A percentile compares a stretch with the other conserved stretches of the same genome.
These are phyloP conservation scores for Microcebus griseorufus DNA, from an alignment of 2,113 vertebrate genomes.

Conservation along the genomic window DNA sequence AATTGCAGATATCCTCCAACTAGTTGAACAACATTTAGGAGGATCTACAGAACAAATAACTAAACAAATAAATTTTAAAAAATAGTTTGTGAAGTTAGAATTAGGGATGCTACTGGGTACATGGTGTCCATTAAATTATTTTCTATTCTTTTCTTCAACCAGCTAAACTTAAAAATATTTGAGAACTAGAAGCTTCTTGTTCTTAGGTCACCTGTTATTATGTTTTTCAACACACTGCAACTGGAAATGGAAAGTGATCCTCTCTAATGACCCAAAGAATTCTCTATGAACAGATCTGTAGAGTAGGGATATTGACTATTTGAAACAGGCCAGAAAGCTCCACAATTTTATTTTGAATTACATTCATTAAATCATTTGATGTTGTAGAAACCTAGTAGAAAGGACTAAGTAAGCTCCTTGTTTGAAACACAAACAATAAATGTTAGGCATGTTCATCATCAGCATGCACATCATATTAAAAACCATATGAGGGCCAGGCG, in stretches of 20 bases:
- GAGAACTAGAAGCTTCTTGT: background rate
- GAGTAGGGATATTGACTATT: background rate
- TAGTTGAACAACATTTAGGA: background rate
- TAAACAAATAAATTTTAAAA: background rate
- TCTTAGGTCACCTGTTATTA: background rate
- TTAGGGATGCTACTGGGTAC: background rate
- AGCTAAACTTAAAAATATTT: background rate
- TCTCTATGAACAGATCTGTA: background rate
- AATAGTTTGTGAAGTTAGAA: background rate
- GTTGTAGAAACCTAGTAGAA: background rate
- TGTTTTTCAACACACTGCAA: background rate
- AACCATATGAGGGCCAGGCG: background rate
- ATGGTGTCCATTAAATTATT: background rate
- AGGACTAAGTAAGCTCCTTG: background rate
- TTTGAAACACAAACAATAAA: background rate
- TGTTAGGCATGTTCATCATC: background rate
- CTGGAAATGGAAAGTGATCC: background rate
- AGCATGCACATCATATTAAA: background rate
- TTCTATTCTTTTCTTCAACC: background rate
- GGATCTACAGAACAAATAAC: background rate
- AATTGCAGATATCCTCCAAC: background rate
- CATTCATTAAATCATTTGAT: background rate
- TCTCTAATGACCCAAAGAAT: background rate
- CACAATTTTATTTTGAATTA: background rate
- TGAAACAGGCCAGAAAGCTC: fast-evolving